Evolutionary conservation across 1,140 invertebrate genomes (phyloP), one percentile per base, ranked within the genome.

Genomic region (Lepeophtheirus salmonis): DNA sequence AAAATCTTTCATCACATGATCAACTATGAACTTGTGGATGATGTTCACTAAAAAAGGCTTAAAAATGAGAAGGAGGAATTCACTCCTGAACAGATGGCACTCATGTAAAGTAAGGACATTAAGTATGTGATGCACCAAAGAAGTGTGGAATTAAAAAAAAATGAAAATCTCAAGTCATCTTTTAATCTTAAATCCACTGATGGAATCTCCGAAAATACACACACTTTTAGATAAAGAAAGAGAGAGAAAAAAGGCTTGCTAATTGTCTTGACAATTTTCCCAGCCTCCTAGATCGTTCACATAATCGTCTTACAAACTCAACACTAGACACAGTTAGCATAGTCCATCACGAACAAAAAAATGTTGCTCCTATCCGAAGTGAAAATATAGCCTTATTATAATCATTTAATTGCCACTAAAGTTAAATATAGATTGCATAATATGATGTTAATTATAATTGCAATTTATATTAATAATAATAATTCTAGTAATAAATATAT

Each of bases 1-100:
- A 94, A 98, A 74, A 97, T 97, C 73, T 87, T 95, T 70, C 91
- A 88, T 72, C 92, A 97, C 67, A 98, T 98, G 95, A 82, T 94
- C 30, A 91, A 89, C 69, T 89, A 90, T 1, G 79, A 83, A 73
- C 73, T 54, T 14, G 59, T 53, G 50, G 61, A 64, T 16, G 62
- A 56, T 1, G 52, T 53, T 6, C 62, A 63, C 25, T 20, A 25
- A 20, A 60, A 63, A 21, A 53, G 51, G 62, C 12, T 56, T 14
- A 12, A 17, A 6, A 54, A 52, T 20, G 30, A 49, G 12, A 58
- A 63, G 23, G 22, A 24, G 12, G 23, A 50, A 16, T 23, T 63
- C 16, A 25, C 62, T 3, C 30, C 30, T n/a, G 62, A 63, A 10
- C 62, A 63, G 60, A 21, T 63, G 21, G 57, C 61, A 16, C 50